Percentiles rank a stretch among this genome's conserved stretches.
Evolutionary conservation across 2,888 invertebrate genomes (phyloP).

Genomic region (Tuberolachnus salignus): DNA sequence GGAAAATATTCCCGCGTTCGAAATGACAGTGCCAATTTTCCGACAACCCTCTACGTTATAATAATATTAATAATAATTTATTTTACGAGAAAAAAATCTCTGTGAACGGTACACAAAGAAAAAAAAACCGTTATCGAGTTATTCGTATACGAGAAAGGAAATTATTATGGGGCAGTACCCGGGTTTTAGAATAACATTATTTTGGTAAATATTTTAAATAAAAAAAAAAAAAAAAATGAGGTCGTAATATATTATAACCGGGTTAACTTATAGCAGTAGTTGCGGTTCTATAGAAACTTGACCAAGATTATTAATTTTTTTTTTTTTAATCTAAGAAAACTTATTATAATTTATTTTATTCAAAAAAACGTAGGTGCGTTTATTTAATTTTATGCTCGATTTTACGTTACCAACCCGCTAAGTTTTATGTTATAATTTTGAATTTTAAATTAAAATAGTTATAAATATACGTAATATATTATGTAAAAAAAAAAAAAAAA

Average conservation of each 20-base stretch:
- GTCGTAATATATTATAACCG: not conserved
- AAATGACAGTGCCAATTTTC: slow-evolving; percentile 12
- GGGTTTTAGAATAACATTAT: slow-evolving; percentile 22
- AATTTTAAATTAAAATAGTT: not conserved
- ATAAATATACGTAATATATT: not conserved
- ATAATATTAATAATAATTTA: slow-evolving; percentile 13
- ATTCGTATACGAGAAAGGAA: not conserved
- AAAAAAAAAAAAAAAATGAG: not conserved
- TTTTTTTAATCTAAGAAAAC: too few relatives aligned
- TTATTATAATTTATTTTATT: too few relatives aligned
- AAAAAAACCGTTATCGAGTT: not conserved
- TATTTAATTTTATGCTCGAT: too few relatives aligned
- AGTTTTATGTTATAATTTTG: too few relatives aligned
- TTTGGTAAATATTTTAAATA: slow-evolving; percentile 13
- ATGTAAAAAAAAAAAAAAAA: not conserved
- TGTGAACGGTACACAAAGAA: not conserved
- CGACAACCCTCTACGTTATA: slow-evolving; percentile 13
- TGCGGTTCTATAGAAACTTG: not conserved
- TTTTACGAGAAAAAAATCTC: slow-evolving; percentile 17
- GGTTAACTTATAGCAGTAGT: not conserved
- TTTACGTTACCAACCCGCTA: too few relatives aligned
- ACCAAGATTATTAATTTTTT: not conserved
- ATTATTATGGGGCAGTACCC: not conserved
- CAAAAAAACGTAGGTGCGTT: too few relatives aligned
- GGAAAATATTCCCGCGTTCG: slow-evolving; percentile 1